Evolutionary conservation across 1,140 invertebrate species (phyloP).

Genomic region (Heliconius eleuchia): DNA sequence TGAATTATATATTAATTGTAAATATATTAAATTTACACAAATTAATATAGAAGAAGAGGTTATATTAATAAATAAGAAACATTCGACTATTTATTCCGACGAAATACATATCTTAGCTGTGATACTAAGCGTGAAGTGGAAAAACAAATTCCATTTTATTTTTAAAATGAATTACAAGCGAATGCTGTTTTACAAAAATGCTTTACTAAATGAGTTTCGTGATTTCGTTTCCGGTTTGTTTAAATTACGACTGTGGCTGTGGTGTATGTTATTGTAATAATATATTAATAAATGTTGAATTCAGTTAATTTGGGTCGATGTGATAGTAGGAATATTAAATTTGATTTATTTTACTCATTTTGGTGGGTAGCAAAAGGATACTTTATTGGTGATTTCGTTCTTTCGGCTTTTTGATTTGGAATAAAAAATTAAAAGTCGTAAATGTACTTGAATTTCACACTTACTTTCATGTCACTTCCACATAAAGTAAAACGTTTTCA

Average conservation of each 20-base stretch:
- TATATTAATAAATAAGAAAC: background rate
- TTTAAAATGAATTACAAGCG: constrained; percentile 12
- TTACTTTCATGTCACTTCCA: too few relatives aligned
- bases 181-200: constrained; percentile 10
- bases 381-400: too few relatives aligned
- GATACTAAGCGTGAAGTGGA: constrained; percentile 26
- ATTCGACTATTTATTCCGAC: background rate
- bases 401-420: too few relatives aligned
- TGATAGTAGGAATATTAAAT: too few relatives aligned
- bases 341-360: too few relatives aligned
- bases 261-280: background rate
- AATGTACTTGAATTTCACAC: too few relatives aligned
- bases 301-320: too few relatives aligned
- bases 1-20: too few relatives aligned
- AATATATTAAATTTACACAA: too few relatives aligned
- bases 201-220: constrained; percentile 1
- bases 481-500: too few relatives aligned
- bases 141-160: constrained; percentile 25
- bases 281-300: background rate
- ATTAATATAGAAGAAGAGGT: background rate
- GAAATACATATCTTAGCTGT: constrained; percentile 28
- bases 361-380: too few relatives aligned
- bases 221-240: background rate
- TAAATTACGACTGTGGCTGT: background rate
- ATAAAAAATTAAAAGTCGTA: too few relatives aligned